Conservation (phyloP, 2,888 invertebrate genomes). For the Orthosia gracilis region DNA sequence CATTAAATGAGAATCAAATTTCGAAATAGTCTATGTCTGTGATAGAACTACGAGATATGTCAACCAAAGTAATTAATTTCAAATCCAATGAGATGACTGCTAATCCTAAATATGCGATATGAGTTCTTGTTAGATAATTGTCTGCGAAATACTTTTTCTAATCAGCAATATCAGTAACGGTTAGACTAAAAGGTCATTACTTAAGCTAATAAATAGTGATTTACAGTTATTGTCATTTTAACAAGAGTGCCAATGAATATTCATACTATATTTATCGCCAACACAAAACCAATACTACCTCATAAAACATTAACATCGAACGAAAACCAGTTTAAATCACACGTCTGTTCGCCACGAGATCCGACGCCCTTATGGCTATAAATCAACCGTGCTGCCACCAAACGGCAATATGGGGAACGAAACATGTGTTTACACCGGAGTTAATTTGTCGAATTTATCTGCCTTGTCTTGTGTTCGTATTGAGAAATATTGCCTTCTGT, state of each 20-base stretch:
- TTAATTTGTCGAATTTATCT: constrained; percentile 91
- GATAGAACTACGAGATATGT: too few relatives aligned
- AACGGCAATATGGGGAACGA: constrained; percentile 89
- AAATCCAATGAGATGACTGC: too few relatives aligned
- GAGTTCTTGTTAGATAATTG: background rate
- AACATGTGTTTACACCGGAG: constrained; percentile 90
- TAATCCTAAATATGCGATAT: background rate
- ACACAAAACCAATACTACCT: constrained; percentile 54
- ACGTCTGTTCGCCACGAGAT: constrained; percentile 74
- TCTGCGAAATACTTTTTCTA: background rate
- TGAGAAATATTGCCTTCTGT: constrained; percentile 86
- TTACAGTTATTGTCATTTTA: background rate
- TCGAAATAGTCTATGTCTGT: too few relatives aligned
- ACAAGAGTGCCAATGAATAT: background rate
- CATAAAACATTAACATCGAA: constrained; percentile 70
- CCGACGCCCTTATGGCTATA: constrained; percentile 83
- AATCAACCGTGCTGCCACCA: constrained; percentile 89
- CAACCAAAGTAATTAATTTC: too few relatives aligned
- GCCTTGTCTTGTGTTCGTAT: constrained; percentile 85
- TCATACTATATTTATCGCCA: constrained; percentile 17
- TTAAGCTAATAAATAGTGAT: background rate
- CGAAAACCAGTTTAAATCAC: constrained; percentile 72
- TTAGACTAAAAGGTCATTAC: background rate
- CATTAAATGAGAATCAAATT: too few relatives aligned
- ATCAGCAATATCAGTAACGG: background rate